A percentile compares a stretch with the other conserved stretches of the same genome.
Conservation (phyloP, 2,797 vertebrate species). For the Sebastes minor region DNA sequence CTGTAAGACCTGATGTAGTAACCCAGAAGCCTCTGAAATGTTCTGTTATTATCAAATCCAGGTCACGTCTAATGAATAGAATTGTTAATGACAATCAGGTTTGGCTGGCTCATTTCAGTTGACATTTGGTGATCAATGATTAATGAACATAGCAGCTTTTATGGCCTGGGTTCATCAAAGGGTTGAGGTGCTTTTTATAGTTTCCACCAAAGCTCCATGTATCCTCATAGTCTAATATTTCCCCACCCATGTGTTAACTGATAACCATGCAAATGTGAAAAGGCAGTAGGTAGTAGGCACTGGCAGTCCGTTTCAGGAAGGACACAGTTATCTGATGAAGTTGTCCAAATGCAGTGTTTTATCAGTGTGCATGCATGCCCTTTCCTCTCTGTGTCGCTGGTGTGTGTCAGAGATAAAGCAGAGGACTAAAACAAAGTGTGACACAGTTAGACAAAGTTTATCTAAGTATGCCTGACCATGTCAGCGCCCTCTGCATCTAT, state of each 20-base stretch:
- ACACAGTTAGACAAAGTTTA: conserved; percentile 32
- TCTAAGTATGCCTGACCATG: background rate
- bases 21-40: background rate
- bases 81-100: background rate
- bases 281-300: background rate
- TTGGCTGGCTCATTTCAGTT: background rate
- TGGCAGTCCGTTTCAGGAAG: conserved; percentile 45
- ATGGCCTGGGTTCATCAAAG: background rate
- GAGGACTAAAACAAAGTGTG: conserved; percentile 31
- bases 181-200: background rate
- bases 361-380: conserved; percentile 42
- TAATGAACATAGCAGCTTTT: background rate
- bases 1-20: conserved; percentile 64
- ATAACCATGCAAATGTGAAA: conserved; percentile 53
- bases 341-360: conserved; percentile 45
- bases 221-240: conserved; percentile 2
- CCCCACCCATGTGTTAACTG: conserved; percentile 3
- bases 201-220: background rate
- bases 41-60: background rate
- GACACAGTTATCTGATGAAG: conserved; percentile 46
- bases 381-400: conserved; percentile 35
- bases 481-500: background rate
- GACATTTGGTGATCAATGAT: background rate
- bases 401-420: conserved; percentile 54
- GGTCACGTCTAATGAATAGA: background rate